Evolutionary conservation across 2,113 vertebrate species (phyloP).

Genomic region (Echinops telfairi): DNA sequence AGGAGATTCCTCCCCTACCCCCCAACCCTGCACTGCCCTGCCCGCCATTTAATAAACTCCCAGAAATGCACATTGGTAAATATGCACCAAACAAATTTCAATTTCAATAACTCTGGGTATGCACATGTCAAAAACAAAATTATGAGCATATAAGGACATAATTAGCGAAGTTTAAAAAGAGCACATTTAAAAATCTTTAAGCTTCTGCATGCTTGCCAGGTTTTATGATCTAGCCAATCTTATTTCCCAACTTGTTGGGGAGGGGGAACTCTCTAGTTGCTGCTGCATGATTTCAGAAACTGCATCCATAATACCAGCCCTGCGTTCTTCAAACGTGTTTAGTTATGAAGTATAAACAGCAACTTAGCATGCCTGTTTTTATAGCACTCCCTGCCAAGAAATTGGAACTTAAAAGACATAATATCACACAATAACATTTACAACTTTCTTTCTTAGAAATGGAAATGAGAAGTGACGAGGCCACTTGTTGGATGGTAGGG

Average conservation of each 20-base stretch:
- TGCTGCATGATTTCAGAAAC: not conserved
- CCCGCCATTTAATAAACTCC: not conserved
- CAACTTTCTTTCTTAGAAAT: not conserved
- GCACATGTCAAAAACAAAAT: constrained; percentile 56
- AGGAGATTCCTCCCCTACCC: not conserved
- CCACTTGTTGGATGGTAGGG: not conserved
- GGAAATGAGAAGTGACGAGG: not conserved
- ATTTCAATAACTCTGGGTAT: constrained; percentile 42
- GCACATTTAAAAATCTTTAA: constrained; percentile 18
- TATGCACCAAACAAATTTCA: constrained; percentile 2
- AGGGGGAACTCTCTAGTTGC: constrained; percentile 2
- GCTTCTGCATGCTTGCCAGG: constrained; percentile 1
- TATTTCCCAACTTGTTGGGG: constrained; percentile 41
- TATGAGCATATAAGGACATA: constrained; percentile 1
- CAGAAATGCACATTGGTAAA: constrained; percentile 45
- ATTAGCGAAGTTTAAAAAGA: constrained; percentile 65
- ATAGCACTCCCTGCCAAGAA: not conserved
- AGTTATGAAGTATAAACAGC: constrained; percentile 1
- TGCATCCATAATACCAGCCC: not conserved
- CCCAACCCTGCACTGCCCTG: too few relatives aligned
- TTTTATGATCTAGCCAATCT: constrained; percentile 53
- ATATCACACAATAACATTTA: not conserved
- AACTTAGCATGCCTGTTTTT: constrained; percentile 19
- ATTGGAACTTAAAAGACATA: not conserved
- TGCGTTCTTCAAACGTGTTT: not conserved